Conservation (phyloP, 2,797 vertebrate species). For the Otus scops region DNA sequence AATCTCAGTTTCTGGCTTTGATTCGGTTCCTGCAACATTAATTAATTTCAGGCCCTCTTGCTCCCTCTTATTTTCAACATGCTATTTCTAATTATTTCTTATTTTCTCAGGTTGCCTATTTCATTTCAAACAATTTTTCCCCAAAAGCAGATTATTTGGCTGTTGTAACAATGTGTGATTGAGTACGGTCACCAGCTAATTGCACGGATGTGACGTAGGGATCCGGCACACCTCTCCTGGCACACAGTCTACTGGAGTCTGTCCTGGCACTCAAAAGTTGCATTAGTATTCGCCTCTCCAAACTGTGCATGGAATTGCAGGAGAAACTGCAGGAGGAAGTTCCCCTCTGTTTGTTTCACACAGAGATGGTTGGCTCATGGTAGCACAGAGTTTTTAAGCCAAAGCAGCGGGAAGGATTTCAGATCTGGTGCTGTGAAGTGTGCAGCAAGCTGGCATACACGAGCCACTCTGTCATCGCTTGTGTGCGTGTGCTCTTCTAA, state of each 20-base stretch:
- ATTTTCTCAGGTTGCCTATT: not conserved
- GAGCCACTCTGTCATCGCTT: fast-evolving
- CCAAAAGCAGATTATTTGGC: not conserved
- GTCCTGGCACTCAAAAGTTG: not conserved
- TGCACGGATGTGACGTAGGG: not conserved
- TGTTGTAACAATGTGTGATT: not conserved
- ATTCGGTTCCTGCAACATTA: not conserved
- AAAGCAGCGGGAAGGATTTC: not conserved
- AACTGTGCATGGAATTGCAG: no score
- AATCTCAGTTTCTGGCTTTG: not conserved
- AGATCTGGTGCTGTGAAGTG: not conserved
- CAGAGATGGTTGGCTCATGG: not conserved
- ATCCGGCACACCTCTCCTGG: not conserved
- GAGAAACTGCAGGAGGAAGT: not conserved
- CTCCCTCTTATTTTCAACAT: not conserved
- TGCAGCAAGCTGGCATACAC: fast-evolving
- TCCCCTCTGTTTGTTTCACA: not conserved
- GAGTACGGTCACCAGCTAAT: not conserved
- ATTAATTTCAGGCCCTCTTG: not conserved
- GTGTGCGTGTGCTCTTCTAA: fast-evolving
- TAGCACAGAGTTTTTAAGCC: not conserved
- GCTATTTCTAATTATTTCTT: not conserved
- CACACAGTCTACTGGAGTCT: fast-evolving
- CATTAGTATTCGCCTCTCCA: fast-evolving
- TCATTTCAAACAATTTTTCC: not conserved